phyloP scores from a whole-genome alignment of 2,888 invertebrate species.

The Elmis aenea region DNA sequence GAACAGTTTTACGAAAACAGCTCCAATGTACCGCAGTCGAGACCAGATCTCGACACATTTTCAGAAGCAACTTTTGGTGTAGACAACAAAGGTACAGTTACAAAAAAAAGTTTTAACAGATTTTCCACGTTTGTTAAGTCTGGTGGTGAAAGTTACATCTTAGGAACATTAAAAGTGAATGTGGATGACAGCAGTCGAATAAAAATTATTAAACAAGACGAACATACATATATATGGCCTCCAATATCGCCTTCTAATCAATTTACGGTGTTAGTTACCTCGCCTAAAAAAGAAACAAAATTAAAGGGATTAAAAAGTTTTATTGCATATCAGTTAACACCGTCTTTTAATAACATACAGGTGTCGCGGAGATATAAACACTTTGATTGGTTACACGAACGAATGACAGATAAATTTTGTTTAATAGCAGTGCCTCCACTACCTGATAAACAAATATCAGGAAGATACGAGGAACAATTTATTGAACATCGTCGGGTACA shows the following conservation, averaged over 20 bases:
- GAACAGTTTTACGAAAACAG: slow-evolving; percentile 35
- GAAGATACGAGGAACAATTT: slow-evolving; percentile 94
- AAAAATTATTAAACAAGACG: slow-evolving; percentile 63
- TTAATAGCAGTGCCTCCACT: slow-evolving; percentile 93
- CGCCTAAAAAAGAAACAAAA: slow-evolving; percentile 96
- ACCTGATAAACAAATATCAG: slow-evolving; percentile 97
- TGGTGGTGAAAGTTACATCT: slow-evolving; percentile 83
- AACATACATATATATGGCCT: slow-evolving; percentile 74
- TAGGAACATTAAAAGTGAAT: slow-evolving; percentile 66
- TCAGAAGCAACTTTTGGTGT: slow-evolving; percentile 44
- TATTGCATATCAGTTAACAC: slow-evolving; percentile 94
- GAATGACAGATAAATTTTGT: slow-evolving; percentile 89
- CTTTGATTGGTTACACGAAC: slow-evolving; percentile 97
- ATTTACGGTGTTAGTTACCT: slow-evolving; percentile 83
- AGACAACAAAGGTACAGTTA: slow-evolving; percentile 59
- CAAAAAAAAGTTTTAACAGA: slow-evolving; percentile 68
- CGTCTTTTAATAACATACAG: slow-evolving; percentile 90
- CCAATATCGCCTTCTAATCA: slow-evolving; percentile 56
- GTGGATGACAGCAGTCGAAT: slow-evolving; percentile 69
- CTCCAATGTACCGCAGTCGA: slow-evolving; percentile 28
- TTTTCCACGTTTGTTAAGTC: slow-evolving; percentile 89
- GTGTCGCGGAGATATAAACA: slow-evolving; percentile 95
- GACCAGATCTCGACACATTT: slow-evolving; percentile 44
- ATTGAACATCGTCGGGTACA: slow-evolving; percentile 92
- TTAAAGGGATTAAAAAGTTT: slow-evolving; percentile 96